Conservation (phyloP, 1,140 invertebrate genomes). For the Lucilia sericata region DNA sequence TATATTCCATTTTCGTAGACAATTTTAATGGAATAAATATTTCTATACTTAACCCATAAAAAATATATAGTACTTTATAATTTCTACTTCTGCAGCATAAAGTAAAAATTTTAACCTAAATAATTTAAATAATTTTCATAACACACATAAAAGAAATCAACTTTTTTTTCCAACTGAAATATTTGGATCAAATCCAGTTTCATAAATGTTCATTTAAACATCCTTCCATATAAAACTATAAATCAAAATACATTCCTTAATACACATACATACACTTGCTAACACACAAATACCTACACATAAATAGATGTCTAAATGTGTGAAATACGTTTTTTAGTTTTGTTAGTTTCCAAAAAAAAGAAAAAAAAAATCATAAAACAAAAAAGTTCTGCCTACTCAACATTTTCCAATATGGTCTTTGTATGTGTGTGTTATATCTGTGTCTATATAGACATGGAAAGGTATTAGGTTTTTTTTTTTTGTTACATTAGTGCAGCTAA, state of each 20-base stretch:
- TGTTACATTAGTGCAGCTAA: neutral
- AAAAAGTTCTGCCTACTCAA: conserved; percentile 10
- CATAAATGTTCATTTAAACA: conserved; percentile 17
- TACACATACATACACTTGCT: neutral
- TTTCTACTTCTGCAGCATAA: no score
- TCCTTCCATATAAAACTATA: conserved; percentile 9
- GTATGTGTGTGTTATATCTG: neutral
- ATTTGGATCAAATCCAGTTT: conserved; percentile 16
- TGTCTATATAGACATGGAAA: neutral
- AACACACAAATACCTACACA: neutral
- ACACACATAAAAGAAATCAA: neutral
- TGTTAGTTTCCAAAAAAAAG: neutral
- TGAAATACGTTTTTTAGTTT: neutral
- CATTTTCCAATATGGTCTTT: neutral
- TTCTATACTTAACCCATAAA: no score
- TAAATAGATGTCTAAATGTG: neutral
- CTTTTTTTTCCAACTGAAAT: neutral
- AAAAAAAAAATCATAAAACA: neutral
- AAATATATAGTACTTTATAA: no score
- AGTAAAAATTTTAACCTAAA: no score
- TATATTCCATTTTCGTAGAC: no score
- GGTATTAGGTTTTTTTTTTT: neutral
- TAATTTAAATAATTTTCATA: no score
- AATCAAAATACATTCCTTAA: neutral
- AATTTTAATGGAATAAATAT: no score